These are phyloP conservation scores for Corbicula japonica DNA, from an alignment of 2,888 invertebrate species.

Conservation along the genomic window DNA sequence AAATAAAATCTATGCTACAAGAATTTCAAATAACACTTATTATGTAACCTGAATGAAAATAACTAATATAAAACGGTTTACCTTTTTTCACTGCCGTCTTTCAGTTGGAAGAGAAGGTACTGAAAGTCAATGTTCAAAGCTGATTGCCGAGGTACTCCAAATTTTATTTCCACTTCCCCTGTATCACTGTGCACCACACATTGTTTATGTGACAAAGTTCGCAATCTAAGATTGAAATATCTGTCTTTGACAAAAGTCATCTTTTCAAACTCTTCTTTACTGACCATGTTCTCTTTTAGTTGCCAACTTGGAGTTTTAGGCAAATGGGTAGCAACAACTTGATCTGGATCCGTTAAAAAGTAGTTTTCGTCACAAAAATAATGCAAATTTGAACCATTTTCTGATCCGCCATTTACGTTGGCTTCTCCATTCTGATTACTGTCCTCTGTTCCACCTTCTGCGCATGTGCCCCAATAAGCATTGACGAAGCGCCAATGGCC, in stretches of 20 bases:
- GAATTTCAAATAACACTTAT: too few relatives aligned
- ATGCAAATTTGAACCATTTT: slow-evolving; percentile 48
- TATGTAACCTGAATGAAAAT: too few relatives aligned
- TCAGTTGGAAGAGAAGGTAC: slow-evolving; percentile 65
- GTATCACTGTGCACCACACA: slow-evolving; percentile 67
- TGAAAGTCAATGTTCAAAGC: slow-evolving; percentile 68
- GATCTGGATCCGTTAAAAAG: slow-evolving; percentile 82
- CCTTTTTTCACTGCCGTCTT: slow-evolving; percentile 45
- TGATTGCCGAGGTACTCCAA: slow-evolving; percentile 61
- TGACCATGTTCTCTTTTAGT: slow-evolving; percentile 71
- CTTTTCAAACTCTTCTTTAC: slow-evolving; percentile 76
- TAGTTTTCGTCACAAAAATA: slow-evolving; percentile 84
- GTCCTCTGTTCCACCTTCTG: slow-evolving; percentile 68
- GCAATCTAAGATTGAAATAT: slow-evolving; percentile 78
- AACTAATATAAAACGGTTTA: too few relatives aligned
- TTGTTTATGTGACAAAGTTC: slow-evolving; percentile 69
- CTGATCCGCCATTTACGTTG: slow-evolving; percentile 41
- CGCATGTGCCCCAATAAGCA: slow-evolving; percentile 83
- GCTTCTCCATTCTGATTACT: slow-evolving; percentile 43
- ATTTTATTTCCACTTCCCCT: slow-evolving; percentile 70
- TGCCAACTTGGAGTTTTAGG: slow-evolving; percentile 80
- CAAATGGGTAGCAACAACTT: slow-evolving; percentile 79
- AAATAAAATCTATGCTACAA: too few relatives aligned
- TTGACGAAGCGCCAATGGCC: slow-evolving; percentile 83
- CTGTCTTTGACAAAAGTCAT: slow-evolving; percentile 82